Evolutionary conservation across 2,797 vertebrate species (phyloP), one percentile per base, ranked within the genome.

Genomic region (Clarias platycephalus): DNA sequence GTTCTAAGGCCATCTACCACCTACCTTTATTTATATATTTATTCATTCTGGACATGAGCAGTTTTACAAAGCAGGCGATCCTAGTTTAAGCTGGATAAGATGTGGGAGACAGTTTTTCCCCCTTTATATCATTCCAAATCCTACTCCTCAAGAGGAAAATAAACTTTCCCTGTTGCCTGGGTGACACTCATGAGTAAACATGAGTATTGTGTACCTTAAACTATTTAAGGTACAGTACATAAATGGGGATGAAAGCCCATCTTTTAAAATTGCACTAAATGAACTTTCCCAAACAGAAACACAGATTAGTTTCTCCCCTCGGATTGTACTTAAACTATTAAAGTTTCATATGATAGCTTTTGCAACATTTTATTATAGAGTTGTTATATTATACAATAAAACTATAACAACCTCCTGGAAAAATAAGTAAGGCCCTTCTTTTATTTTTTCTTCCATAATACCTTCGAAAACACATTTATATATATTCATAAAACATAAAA

Each of bases 31-130:
- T 66, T 57, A 15, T 76, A 15, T 53, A 20, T 80, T 81, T 4
- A 22, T 70, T 60, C 40, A 79, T 86, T 76, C 31, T 44, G 57
- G 58, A 53, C 49, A 10, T 67, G 57, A 53, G 28, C 18, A 66
- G 3, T 62, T 68, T 70, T 53, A 58, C 49, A 44, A 6, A 74
- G 77, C 40, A 80, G 9, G 49, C 58, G 8, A 55, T 44, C 0
- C 26, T 26, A 63, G 80, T 62, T 55, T n/a, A 55, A 55, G 53
- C 53, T 31, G 24, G 37, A 40, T 22, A 40, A 70, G 26, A 37
- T 84, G n/a, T 1, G 5, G 12, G 37, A n/a, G 4, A n/a, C 57
- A 60, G 20, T 77, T 4, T 22, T 58, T 37, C 18, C 8, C 44
- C 44, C 40, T 44, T 20, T 4, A 57, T 18, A 74, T 28, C n/a